phyloP scores from a whole-genome alignment of 2,797 vertebrate species.

The Mycteria americana region DNA sequence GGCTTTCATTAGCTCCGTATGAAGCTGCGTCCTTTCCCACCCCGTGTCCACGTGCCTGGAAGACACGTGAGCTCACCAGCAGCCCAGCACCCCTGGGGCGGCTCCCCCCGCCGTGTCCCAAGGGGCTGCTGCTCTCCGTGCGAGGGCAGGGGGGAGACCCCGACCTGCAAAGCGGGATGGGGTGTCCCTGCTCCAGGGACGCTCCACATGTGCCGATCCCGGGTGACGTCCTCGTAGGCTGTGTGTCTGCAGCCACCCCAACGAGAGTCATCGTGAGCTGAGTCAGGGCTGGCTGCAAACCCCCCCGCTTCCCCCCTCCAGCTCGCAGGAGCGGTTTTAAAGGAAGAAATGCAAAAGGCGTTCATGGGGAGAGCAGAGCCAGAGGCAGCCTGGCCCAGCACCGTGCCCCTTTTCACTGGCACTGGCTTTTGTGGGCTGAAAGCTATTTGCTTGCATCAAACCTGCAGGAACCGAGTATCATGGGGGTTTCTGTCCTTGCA shows the following conservation, averaged over 20 bases:
- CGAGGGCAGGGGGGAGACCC: not conserved
- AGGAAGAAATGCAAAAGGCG: not conserved
- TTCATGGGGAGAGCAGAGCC: not conserved
- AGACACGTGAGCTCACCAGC: not conserved
- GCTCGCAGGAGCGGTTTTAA: not conserved
- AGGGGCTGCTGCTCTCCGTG: not conserved
- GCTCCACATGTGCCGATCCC: fast-evolving
- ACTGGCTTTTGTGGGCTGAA: not conserved
- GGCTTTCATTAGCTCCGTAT: not conserved
- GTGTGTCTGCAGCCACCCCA: not conserved
- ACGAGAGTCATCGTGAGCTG: not conserved
- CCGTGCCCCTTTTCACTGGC: not conserved
- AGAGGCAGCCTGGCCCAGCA: not conserved
- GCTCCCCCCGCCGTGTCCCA: not conserved
- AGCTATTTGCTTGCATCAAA: not conserved
- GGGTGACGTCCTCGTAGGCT: not conserved
- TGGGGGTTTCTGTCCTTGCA: not conserved
- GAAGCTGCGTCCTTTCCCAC: not conserved
- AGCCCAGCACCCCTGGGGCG: not conserved
- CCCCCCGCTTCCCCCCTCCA: not conserved
- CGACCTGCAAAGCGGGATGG: fast-evolving
- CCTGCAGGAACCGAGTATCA: not conserved
- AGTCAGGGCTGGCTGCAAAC: conserved; percentile 1
- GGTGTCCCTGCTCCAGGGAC: not conserved
- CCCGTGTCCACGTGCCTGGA: not conserved